phyloP scores from a whole-genome alignment of 1,140 invertebrate genomes.

The Nasonia giraulti region DNA sequence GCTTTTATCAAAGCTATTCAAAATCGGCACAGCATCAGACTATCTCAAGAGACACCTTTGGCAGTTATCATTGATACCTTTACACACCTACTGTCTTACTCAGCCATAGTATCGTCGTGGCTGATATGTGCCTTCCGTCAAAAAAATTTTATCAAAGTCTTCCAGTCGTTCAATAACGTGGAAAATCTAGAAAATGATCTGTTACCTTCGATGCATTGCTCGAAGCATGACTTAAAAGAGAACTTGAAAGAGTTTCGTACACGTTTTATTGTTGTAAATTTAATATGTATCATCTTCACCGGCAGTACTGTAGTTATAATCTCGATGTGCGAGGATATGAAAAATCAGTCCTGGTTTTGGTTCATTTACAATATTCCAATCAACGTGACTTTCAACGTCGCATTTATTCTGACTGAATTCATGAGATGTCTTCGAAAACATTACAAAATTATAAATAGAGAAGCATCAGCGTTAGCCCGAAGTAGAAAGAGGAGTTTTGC shows the following conservation, averaged over 20 bases:
- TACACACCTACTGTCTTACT: neutral
- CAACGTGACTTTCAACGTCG: neutral
- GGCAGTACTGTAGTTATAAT: neutral
- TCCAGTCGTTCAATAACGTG: neutral
- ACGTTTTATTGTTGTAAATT: neutral
- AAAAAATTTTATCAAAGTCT: neutral
- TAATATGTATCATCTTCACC: neutral
- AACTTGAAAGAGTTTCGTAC: neutral
- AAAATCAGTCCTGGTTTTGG: neutral
- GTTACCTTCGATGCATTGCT: neutral
- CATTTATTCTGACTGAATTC: neutral
- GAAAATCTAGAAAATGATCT: neutral
- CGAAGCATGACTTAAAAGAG: neutral
- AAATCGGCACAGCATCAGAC: neutral
- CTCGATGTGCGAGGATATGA: neutral
- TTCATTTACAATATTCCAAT: neutral
- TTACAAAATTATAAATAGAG: neutral
- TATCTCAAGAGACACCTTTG: conserved; percentile 2
- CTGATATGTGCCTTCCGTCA: neutral
- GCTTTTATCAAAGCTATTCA: neutral
- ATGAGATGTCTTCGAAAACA: neutral
- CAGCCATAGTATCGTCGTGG: neutral
- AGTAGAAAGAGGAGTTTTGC: neutral
- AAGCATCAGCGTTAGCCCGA: neutral
- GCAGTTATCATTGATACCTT: neutral